phyloP scores from a whole-genome alignment of 2,888 invertebrate species.

The Buathra laborator region DNA sequence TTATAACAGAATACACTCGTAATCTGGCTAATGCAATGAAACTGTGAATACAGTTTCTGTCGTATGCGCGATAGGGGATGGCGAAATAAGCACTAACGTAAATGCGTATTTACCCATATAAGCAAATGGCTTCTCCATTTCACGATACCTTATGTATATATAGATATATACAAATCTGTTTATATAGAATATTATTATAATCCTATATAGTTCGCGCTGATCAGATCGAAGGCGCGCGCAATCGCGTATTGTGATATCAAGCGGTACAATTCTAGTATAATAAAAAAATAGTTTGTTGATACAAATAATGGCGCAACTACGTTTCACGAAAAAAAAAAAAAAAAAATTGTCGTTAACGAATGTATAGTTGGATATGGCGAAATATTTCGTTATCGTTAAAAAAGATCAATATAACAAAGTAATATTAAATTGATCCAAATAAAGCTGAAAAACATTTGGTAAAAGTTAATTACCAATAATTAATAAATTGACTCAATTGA shows the following conservation, averaged over 20 bases:
- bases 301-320: too few relatives aligned
- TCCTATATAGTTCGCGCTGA: not conserved
- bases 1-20: conserved; percentile 52
- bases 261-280: not conserved
- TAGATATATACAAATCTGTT: not conserved
- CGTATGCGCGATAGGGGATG: not conserved
- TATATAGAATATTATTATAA: conserved; percentile 1
- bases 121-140: conserved; percentile 32
- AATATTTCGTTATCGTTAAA: too few relatives aligned
- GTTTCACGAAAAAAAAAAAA: too few relatives aligned
- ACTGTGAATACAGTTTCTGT: conserved; percentile 45
- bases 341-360: too few relatives aligned
- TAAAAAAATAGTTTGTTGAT: not conserved
- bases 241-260: not conserved
- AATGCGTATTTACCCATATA: conserved; percentile 51
- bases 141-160: conserved; percentile 2
- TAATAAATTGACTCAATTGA: too few relatives aligned
- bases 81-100: conserved; percentile 57
- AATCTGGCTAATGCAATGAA: conserved; percentile 65
- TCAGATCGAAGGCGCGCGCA: conserved; percentile 16
- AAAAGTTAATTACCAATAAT: too few relatives aligned
- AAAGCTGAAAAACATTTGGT: too few relatives aligned
- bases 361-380: too few relatives aligned
- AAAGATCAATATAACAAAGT: too few relatives aligned
- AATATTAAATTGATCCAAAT: too few relatives aligned